Conservation (phyloP, 2,113 vertebrate genomes). For the Regulus satrapa region DNA sequence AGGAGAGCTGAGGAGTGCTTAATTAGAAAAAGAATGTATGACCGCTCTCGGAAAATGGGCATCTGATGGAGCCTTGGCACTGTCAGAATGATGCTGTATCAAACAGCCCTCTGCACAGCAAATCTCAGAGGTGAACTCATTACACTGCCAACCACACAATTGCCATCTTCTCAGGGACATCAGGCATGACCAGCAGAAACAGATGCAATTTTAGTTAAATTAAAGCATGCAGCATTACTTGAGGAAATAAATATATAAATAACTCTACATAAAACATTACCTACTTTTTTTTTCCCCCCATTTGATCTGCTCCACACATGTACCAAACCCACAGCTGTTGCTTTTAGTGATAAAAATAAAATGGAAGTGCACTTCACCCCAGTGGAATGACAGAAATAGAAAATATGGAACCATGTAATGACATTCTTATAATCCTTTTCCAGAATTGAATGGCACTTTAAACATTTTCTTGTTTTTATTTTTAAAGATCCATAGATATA, state of each 20-base stretch:
- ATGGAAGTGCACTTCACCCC: not conserved
- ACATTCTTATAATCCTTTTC: not conserved
- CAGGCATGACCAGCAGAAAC: constrained; percentile 46
- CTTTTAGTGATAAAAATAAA: constrained; percentile 41
- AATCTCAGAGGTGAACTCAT: constrained; percentile 38
- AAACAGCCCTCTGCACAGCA: constrained; percentile 17
- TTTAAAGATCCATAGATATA: constrained; percentile 3
- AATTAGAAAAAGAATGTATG: constrained; percentile 57
- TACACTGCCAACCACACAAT: constrained; percentile 15
- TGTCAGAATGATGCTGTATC: constrained; percentile 23
- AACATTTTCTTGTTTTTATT: not conserved
- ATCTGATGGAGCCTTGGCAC: constrained; percentile 47
- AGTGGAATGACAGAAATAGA: not conserved
- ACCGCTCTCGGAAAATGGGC: constrained; percentile 32
- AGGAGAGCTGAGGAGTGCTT: constrained; percentile 55
- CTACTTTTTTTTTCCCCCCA: not conserved
- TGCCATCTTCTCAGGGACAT: constrained; percentile 42
- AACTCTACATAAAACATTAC: not conserved
- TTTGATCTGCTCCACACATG: not conserved
- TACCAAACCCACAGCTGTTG: not conserved
- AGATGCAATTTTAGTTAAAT: constrained; percentile 19
- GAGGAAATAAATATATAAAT: not conserved
- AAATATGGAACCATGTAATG: not conserved
- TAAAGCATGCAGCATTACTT: not conserved
- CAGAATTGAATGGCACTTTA: not conserved